Evolutionary conservation across 2,888 invertebrate species (phyloP).

Genomic region (Pachydiplax longipennis): DNA sequence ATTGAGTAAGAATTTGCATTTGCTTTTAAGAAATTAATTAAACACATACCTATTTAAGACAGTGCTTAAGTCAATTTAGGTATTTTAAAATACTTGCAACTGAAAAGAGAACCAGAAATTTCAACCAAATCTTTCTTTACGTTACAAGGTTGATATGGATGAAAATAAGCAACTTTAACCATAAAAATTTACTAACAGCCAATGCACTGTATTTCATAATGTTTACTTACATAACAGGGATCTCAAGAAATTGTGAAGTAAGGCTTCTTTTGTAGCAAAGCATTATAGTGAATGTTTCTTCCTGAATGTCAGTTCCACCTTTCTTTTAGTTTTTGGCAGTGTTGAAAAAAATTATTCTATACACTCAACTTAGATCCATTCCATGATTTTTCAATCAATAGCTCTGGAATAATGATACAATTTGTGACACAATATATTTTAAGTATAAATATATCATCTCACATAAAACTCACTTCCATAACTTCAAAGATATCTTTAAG

Average conservation of each 20-base stretch:
- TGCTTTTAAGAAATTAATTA: no score
- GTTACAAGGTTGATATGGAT: background rate
- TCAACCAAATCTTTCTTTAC: background rate
- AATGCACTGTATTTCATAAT: background rate
- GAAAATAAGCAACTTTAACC: background rate
- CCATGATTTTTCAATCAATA: background rate
- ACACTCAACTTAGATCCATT: background rate
- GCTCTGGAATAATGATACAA: background rate
- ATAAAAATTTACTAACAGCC: background rate
- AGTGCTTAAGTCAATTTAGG: no score
- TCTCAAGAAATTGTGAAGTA: background rate
- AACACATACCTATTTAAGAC: no score
- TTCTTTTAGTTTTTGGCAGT: background rate
- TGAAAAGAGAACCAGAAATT: no score
- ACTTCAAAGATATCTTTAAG: background rate
- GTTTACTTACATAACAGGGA: background rate
- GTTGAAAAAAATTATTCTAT: background rate
- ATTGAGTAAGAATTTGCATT: no score
- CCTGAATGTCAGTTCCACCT: background rate
- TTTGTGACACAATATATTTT: background rate
- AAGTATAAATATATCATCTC: background rate
- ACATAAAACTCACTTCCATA: background rate
- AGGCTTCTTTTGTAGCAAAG: background rate
- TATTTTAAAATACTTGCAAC: no score
- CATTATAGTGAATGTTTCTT: background rate